A percentile compares a stretch with the other conserved stretches of the same genome.
Conservation (phyloP, 2,113 vertebrate genomes). For the Mus spicilegus region DNA sequence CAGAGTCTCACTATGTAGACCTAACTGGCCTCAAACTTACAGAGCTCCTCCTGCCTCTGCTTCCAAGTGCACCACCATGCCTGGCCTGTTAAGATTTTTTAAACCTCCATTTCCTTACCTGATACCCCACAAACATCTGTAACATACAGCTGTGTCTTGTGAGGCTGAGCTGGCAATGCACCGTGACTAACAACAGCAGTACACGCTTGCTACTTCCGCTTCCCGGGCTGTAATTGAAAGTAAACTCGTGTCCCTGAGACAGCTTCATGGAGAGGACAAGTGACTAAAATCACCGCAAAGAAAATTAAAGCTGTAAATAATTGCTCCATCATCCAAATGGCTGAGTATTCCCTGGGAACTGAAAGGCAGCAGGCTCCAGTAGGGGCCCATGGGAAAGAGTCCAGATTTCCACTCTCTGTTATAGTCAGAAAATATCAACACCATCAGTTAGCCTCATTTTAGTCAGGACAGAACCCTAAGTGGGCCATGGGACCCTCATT, state of each 20-base stretch:
- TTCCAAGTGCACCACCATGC: background rate
- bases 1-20: background rate
- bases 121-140: background rate
- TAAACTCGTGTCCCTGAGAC: background rate
- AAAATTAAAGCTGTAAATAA: conserved; percentile 61
- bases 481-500: background rate
- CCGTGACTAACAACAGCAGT: conserved; percentile 43
- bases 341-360: background rate
- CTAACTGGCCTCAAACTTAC: background rate
- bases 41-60: background rate
- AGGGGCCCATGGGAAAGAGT: background rate
- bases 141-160: background rate
- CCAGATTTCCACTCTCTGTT: background rate
- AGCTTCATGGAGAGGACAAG: conserved; percentile 8
- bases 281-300: conserved; percentile 7
- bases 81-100: background rate
- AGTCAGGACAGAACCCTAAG: conserved; percentile 31
- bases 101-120: background rate
- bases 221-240: conserved; percentile 69
- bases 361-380: background rate
- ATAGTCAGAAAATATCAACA: background rate
- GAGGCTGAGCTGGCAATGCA: background rate
- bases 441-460: background rate
- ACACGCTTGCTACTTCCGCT: background rate
- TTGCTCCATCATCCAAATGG: background rate